phyloP scores from a whole-genome alignment of 2,888 invertebrate species.

The Zele albiditarsus region DNA sequence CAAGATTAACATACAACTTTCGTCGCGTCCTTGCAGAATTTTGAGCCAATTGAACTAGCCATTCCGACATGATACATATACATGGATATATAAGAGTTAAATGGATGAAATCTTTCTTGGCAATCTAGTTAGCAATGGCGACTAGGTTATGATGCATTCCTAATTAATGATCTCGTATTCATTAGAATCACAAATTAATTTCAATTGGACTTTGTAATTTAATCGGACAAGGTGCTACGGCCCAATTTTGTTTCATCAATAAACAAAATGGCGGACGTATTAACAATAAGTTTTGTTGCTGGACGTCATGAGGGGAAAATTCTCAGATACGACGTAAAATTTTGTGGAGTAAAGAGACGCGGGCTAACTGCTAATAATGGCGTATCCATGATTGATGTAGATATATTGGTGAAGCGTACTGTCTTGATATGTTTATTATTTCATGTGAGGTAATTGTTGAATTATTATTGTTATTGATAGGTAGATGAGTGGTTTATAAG shows the following conservation, averaged over 20 bases:
- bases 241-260: no score
- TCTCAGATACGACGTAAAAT: background rate
- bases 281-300: background rate
- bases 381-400: constrained; percentile 41
- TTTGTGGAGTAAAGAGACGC: constrained; percentile 21
- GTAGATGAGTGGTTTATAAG: background rate
- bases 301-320: background rate
- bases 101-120: no score
- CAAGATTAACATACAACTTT: background rate
- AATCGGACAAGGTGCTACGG: no score
- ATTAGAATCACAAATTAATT: no score
- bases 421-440: background rate
- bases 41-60: background rate
- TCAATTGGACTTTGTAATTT: no score
- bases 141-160: no score
- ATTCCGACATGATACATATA: background rate
- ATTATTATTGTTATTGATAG: background rate
- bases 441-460: background rate
- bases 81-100: background rate
- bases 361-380: constrained; percentile 47
- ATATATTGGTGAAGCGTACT: background rate
- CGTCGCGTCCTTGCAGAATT: constrained; percentile 13
- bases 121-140: no score
- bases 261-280: no score
- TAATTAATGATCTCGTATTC: no score